Evolutionary conservation across 2,113 vertebrate genomes (phyloP), one percentile per base, ranked within the genome.

Genomic region (Channa argus): DNA sequence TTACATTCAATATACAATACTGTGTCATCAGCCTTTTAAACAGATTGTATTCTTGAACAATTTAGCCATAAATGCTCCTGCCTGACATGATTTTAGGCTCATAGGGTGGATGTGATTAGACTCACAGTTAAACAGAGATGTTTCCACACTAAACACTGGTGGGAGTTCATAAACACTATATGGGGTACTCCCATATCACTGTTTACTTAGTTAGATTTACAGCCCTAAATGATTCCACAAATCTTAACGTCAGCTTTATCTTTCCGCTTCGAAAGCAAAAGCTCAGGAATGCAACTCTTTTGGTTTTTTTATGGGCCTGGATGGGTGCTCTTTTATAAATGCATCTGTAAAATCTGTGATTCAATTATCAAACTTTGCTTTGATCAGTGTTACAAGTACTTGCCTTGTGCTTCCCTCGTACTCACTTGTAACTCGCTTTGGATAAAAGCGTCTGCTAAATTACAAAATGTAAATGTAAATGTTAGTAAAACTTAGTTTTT

Each of bases 201-300:
- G 36, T 45, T 50, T 70, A 37, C 8, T 54, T 77, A 69, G 83
- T 86, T 41, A 83, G 77, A 79, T 82, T 85, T 86, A 82, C 67
- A 76, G 39, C 43, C 69, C 67, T 66, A 63, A 84, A 79, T 86
- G 71, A 80, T 79, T 79, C 67, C 88, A 63, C 53, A 43, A 59
- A 37, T 86, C 60, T 67, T 46, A 63, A 38, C 83, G 67, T 77
- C 63, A 77, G 53, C 80, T 85, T 82, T 77, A 69, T 64, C 80
- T 78, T 72, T 80, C 67, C 53, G 73, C 58, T 64, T 84, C 68
- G 71, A 84, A 60, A 46, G 56, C 36, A 83, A 70, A 71, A 65
- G 11, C 43, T 67, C 58, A 59, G 58, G 69, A 70, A 53, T 67
- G 54, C 47, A 71, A 52, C 9, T 24, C 59, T 52, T 69, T 79